phyloP scores from a whole-genome alignment of 2,113 vertebrate genomes.

The Xenus cinereus region DNA sequence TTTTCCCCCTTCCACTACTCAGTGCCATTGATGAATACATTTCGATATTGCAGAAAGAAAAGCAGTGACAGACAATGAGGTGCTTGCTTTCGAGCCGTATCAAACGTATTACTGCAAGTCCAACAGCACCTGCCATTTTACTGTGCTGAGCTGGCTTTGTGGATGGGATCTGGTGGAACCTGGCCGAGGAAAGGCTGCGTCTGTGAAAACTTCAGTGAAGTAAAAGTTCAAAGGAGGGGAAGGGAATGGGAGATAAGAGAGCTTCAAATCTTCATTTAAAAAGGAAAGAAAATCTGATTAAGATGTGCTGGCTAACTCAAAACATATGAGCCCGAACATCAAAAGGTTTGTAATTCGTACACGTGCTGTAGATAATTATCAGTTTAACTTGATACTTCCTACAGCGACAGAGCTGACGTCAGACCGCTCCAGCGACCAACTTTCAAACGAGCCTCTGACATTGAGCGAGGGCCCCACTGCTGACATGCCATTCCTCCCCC shows the following conservation, averaged over 20 bases:
- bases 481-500: accelerated
- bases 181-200: not conserved
- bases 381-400: slow-evolving; percentile 63
- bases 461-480: not conserved
- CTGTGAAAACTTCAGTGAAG: not conserved
- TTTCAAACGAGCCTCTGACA: slow-evolving; percentile 26
- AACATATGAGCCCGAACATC: slow-evolving; percentile 54
- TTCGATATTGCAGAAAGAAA: not conserved
- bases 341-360: slow-evolving; percentile 34
- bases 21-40: not conserved
- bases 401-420: slow-evolving; percentile 54
- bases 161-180: not conserved
- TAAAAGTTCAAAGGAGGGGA: slow-evolving; percentile 41
- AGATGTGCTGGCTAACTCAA: slow-evolving; percentile 60
- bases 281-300: slow-evolving; percentile 58
- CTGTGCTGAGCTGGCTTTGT: not conserved
- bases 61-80: not conserved
- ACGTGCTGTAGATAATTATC: slow-evolving; percentile 67
- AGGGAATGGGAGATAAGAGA: slow-evolving; percentile 41
- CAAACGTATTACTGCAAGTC: not conserved
- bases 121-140: not conserved
- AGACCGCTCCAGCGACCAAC: not conserved
- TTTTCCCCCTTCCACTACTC: not conserved
- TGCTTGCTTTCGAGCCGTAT: not conserved
- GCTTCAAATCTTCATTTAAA: slow-evolving; percentile 34